Base-by-base conservation (phyloP, 2,797 vertebrate genomes). In the Nothura maculosa region DNA sequence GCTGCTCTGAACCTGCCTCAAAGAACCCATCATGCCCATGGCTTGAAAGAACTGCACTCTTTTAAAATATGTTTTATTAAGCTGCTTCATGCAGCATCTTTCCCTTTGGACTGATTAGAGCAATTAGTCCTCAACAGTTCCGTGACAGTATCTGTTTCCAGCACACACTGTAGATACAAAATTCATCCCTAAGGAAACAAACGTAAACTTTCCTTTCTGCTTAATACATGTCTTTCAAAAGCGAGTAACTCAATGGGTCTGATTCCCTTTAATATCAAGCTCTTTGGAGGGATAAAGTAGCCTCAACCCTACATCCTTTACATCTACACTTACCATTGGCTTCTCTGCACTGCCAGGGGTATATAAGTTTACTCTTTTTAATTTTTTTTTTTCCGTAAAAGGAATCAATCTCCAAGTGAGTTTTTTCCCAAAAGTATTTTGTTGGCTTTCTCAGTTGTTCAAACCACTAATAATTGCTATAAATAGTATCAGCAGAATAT, bases 51-150 rank as follows among this genome's bases (percentile, higher is more conserved):
- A 15, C 6, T 55, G 32, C 24, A 75, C 25, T 81, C 68, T 75
- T 76, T 92, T 86, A 74, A 94, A 92, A 81, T 58, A 85, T 9
- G 36, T 50, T 93, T 95, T 89, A 92, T 91, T 87, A 92, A 34
- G 60, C 66, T 27, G 8, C 43, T 72, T 64, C 67, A 70, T 63
- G 63, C 47, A 73, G 47, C 13, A 2, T 66, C 28, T 24, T 47
- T 89, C 81, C 85, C 92, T 81, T 78, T 91, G 90, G 92, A 91
- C 91, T 94, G 92, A 94, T 93, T 91, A 67, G 3, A 80, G 67
- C 74, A 95, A 94, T 85, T 94, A 95, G 68, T 94, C 73, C 87
- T 93, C 32, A 93, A 83, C 77, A 91, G 78, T 94, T 93, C 69
- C 90, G 92, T 70, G 94, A 89, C 94, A 1, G 32, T 87, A 63